Evolutionary conservation across 2,888 invertebrate genomes (phyloP).

Genomic region (Agrotis clavis): DNA sequence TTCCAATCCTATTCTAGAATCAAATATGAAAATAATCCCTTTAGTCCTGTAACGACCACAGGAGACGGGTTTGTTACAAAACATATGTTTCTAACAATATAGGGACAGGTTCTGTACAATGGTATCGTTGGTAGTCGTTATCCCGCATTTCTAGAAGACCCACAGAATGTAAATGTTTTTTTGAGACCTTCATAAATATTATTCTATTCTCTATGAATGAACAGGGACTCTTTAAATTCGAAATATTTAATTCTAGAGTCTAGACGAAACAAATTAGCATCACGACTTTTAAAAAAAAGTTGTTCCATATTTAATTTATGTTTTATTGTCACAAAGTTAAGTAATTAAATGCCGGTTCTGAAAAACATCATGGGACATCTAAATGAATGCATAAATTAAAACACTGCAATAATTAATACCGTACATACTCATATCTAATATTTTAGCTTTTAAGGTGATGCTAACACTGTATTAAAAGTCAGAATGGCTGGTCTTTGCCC

Average conservation of each 20-base stretch:
- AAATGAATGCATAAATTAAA: too few relatives aligned
- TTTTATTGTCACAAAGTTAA: too few relatives aligned
- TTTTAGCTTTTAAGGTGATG: background rate
- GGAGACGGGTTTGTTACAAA: slow-evolving; percentile 14
- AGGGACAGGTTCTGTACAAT: background rate
- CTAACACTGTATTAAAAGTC: background rate
- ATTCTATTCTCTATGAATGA: background rate
- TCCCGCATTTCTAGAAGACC: slow-evolving; percentile 50
- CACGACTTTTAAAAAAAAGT: background rate
- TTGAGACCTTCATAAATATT: too few relatives aligned
- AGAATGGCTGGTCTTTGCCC: too few relatives aligned
- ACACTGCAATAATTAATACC: too few relatives aligned
- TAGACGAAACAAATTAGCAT: slow-evolving; percentile 12
- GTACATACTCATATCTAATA: too few relatives aligned
- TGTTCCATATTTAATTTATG: background rate
- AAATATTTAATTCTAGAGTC: slow-evolving; percentile 16
- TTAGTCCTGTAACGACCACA: background rate
- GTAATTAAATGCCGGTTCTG: background rate
- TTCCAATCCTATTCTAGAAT: background rate
- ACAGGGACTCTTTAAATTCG: slow-evolving; percentile 5
- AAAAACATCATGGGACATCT: too few relatives aligned
- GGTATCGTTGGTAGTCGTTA: slow-evolving; percentile 46
- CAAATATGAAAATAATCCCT: slow-evolving; percentile 14
- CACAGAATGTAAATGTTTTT: slow-evolving; percentile 20
- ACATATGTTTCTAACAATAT: slow-evolving; percentile 9